Conservation (phyloP, 2,888 invertebrate genomes). For the Chelonus formosanus region DNA sequence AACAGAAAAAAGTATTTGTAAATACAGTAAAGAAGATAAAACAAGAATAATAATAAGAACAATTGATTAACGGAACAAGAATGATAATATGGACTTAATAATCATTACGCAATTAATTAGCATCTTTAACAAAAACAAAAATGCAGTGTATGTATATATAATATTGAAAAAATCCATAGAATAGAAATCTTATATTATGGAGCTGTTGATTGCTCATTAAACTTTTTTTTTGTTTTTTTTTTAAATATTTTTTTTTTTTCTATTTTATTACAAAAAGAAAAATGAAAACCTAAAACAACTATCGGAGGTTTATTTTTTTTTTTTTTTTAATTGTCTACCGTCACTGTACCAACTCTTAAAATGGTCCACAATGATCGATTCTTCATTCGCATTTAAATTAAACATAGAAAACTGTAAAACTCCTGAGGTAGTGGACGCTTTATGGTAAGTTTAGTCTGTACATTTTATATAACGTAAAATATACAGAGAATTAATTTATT, state of each 20-base stretch:
- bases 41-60: conserved; percentile 15
- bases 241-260: conserved; percentile 18
- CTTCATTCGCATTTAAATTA: background rate
- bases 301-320: conserved; percentile 24
- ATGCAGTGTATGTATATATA: conserved; percentile 11
- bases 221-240: conserved; percentile 27
- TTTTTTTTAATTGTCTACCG: background rate
- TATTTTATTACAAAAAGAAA: conserved; percentile 32
- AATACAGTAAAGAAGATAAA: conserved; percentile 4
- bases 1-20: background rate
- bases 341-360: too few species aligned
- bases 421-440: conserved; percentile 49
- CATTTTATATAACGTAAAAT: background rate
- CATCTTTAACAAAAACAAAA: conserved; percentile 19
- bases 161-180: conserved; percentile 11
- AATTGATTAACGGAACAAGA: conserved; percentile 18
- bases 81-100: conserved; percentile 16
- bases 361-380: conserved; percentile 18
- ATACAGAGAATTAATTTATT: background rate
- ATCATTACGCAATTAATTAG: conserved; percentile 19
- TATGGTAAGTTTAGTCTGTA: conserved; percentile 28
- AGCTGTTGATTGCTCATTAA: background rate
- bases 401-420: conserved; percentile 35
- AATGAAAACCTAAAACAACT: conserved; percentile 36
- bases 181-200: background rate